Evolutionary conservation across 2,797 vertebrate genomes (phyloP).

Genomic region (Crocidura indochinensis): DNA sequence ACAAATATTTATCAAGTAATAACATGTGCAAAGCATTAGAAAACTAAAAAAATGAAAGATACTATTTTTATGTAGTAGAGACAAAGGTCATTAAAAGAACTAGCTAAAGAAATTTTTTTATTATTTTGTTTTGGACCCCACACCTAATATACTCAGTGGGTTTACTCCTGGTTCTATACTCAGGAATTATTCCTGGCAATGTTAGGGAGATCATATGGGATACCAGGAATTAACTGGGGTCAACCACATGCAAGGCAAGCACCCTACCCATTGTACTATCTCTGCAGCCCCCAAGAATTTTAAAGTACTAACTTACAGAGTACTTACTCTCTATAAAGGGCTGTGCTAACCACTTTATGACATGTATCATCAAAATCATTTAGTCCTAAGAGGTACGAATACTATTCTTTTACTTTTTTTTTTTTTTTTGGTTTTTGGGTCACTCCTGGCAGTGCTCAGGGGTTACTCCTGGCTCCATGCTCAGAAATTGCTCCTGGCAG

Average conservation of each 20-base stretch:
- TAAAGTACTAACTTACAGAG: background rate
- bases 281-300: background rate
- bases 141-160: too few relatives aligned
- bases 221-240: too few relatives aligned
- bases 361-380: background rate
- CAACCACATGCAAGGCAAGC: too few relatives aligned
- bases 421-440: too few relatives aligned
- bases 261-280: too few relatives aligned
- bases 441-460: too few relatives aligned
- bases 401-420: background rate
- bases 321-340: background rate
- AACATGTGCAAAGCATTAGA: background rate
- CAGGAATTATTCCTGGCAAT: too few relatives aligned
- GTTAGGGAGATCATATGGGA: too few relatives aligned
- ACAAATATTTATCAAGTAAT: background rate
- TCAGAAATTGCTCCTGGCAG: too few relatives aligned
- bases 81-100: background rate
- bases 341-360: background rate
- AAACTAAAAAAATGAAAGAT: background rate
- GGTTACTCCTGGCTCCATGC: too few relatives aligned
- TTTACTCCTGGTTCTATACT: too few relatives aligned
- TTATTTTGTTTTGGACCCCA: too few relatives aligned
- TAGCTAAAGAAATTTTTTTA: background rate
- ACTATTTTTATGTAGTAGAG: background rate
- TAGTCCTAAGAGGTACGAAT: background rate